These are phyloP conservation scores for Poecilia velifera DNA, from an alignment of 2,797 vertebrate species.

Conservation along the genomic window DNA sequence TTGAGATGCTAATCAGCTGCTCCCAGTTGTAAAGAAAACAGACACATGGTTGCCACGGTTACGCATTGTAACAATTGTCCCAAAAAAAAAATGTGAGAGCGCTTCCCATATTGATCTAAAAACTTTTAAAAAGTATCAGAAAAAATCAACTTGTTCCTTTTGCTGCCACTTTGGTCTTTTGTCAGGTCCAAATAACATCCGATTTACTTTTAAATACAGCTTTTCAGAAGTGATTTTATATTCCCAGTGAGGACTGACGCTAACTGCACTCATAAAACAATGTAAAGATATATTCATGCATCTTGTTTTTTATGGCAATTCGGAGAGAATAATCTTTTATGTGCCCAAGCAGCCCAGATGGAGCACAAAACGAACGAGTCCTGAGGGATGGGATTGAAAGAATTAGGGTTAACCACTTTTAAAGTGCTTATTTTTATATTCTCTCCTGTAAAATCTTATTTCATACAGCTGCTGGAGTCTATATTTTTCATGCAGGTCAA, in stretches of 20 bases:
- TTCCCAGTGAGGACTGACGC: too few relatives aligned
- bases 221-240: background rate
- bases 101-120: background rate
- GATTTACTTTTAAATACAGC: background rate
- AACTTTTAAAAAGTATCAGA: background rate
- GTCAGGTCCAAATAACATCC: background rate
- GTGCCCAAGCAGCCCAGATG: background rate
- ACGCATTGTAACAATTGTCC: background rate
- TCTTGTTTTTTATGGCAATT: background rate
- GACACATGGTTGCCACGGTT: background rate
- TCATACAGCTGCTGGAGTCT: background rate
- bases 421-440: background rate
- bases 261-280: background rate
- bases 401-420: background rate
- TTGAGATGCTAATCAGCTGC: background rate
- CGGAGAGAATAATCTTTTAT: background rate
- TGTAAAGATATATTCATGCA: background rate
- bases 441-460: background rate
- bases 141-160: background rate
- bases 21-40: background rate
- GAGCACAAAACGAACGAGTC: background rate
- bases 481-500: background rate
- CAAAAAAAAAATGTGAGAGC: background rate
- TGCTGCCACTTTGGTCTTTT: background rate
- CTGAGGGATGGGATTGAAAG: background rate